phyloP scores from a whole-genome alignment of 2,113 vertebrate genomes.

The Steatornis caripensis region DNA sequence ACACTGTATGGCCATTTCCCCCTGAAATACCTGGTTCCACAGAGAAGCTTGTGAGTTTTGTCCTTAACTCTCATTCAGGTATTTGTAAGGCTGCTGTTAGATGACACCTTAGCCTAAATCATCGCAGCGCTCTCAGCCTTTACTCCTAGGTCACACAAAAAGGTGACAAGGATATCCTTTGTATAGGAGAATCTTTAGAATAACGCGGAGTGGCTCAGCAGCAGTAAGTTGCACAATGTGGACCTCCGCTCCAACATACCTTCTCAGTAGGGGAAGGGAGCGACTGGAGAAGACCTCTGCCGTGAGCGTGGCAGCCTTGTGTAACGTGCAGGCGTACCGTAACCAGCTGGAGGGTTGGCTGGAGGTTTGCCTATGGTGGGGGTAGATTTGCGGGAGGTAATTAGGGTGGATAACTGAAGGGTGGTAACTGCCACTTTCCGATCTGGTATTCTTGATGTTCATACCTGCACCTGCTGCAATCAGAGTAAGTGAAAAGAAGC shows the following conservation, averaged over 20 bases:
- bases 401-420: neutral
- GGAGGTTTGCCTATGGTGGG: neutral
- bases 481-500: no score
- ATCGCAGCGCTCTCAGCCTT: neutral
- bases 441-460: no score
- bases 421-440: neutral
- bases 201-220: neutral
- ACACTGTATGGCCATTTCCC: neutral
- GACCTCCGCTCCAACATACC: neutral
- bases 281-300: neutral
- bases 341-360: neutral
- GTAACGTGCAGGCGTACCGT: accelerated
- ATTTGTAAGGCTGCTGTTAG: neutral
- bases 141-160: neutral
- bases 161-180: neutral
- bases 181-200: neutral
- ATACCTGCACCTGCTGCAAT: no score
- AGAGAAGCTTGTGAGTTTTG: accelerated
- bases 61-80: neutral
- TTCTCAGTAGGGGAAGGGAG: neutral
- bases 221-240: neutral
- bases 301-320: accelerated
- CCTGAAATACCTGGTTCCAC: neutral
- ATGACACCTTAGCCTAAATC: neutral
- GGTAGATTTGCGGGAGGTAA: neutral